A percentile compares a stretch with the other conserved stretches of the same genome.
These are phyloP conservation scores for Torymus auratus DNA, from an alignment of 2,888 invertebrate genomes.

Conservation along the genomic window DNA sequence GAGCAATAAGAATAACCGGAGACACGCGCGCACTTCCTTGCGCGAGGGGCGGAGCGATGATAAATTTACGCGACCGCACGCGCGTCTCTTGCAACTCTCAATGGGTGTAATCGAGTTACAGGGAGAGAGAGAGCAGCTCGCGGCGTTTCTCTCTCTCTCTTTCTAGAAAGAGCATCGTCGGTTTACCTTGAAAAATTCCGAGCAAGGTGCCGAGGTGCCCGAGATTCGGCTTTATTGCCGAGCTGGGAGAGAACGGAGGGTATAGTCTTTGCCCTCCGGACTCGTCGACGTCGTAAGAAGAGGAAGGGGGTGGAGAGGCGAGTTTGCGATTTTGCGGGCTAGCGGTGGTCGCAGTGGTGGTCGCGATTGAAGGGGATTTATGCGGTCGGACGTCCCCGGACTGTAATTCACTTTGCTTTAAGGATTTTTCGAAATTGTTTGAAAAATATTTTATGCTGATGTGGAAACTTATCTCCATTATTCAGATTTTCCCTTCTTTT, in stretches of 20 bases:
- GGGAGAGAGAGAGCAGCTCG: conserved; percentile 28
- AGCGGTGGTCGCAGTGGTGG: neutral
- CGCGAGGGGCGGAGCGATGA: conserved; percentile 16
- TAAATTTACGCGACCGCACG: conserved; percentile 55
- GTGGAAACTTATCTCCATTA: no score
- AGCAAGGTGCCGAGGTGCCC: neutral
- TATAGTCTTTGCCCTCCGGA: no score
- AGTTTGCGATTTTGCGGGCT: conserved; percentile 9
- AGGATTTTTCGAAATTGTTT: no score
- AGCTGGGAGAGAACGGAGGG: neutral
- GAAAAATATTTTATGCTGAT: no score
- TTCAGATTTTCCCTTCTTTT: neutral
- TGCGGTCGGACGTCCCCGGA: neutral
- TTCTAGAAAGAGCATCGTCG: neutral
- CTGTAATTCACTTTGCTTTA: neutral
- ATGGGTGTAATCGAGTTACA: conserved; percentile 51
- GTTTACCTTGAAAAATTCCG: conserved; percentile 41
- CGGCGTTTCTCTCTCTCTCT: conserved; percentile 17
- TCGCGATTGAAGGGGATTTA: conserved; percentile 13
- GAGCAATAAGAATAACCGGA: conserved; percentile 29
- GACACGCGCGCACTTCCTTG: neutral
- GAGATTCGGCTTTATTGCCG: conserved; percentile 7
- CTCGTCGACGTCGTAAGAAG: no score
- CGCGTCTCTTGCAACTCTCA: conserved; percentile 48
- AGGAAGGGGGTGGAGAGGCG: neutral